Conservation (phyloP, 2,888 invertebrate genomes). For the Acronicta alni region DNA sequence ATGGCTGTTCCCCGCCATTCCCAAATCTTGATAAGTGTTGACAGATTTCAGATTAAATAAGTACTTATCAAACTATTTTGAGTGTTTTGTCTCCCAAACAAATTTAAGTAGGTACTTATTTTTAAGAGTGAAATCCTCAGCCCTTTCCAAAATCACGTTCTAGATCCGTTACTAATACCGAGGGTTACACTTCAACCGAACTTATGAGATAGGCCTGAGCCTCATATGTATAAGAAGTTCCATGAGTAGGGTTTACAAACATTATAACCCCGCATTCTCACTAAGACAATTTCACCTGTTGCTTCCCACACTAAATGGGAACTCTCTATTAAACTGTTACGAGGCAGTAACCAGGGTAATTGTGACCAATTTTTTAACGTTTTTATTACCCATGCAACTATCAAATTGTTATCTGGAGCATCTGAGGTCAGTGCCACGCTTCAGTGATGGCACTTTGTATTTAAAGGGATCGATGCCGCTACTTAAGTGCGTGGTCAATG, state of each 20-base stretch:
- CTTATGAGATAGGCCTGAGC: too few species aligned
- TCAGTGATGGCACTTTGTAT: slow-evolving; percentile 61
- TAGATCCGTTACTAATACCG: too few species aligned
- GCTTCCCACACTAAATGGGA: slow-evolving; percentile 81
- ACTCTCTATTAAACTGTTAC: slow-evolving; percentile 85
- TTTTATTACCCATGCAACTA: slow-evolving; percentile 85
- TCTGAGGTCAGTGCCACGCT: slow-evolving; percentile 68
- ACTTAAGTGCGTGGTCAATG: slow-evolving; percentile 32
- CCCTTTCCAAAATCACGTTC: too few species aligned
- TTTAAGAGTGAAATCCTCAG: too few species aligned
- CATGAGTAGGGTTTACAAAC: slow-evolving; percentile 15
- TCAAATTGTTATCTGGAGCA: slow-evolving; percentile 80
- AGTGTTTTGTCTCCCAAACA: too few species aligned
- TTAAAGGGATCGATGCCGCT: slow-evolving; percentile 57
- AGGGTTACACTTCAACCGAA: slow-evolving; percentile 16
- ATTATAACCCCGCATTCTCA: slow-evolving; percentile 17
- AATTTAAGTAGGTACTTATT: too few species aligned
- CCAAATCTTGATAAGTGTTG: too few species aligned
- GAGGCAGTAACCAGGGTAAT: slow-evolving; percentile 83
- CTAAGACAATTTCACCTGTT: slow-evolving; percentile 46
- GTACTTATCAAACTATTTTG: too few species aligned
- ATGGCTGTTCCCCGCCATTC: too few species aligned
- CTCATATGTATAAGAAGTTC: slow-evolving; percentile 12
- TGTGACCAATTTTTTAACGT: slow-evolving; percentile 84
- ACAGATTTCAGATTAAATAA: too few species aligned